Percentiles rank a stretch among this genome's conserved stretches.
These are phyloP conservation scores for Carterocephalus palaemon DNA, from an alignment of 2,888 invertebrate species.

Conservation along the genomic window DNA sequence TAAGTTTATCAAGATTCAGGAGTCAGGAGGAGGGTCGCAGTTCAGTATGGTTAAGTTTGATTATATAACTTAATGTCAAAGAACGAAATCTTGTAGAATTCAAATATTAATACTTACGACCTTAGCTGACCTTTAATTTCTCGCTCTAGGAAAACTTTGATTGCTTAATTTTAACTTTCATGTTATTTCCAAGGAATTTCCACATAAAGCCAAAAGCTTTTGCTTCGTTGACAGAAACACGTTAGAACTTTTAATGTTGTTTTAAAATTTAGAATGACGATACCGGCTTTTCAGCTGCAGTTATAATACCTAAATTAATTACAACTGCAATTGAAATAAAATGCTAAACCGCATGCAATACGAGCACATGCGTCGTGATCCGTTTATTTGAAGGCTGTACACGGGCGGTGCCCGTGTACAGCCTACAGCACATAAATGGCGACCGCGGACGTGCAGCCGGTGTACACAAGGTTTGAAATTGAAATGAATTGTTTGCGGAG, in stretches of 20 bases:
- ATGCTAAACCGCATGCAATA: neutral
- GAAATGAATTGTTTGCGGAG: constrained; percentile 72
- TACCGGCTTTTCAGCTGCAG: no score
- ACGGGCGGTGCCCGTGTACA: neutral
- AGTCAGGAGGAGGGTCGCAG: no score
- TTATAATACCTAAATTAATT: no score
- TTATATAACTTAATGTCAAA: constrained; percentile 15
- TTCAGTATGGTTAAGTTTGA: constrained; percentile 10
- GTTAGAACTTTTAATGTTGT: no score
- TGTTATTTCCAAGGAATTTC: constrained; percentile 36
- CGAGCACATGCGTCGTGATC: neutral
- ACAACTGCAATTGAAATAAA: no score
- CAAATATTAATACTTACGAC: constrained; percentile 16
- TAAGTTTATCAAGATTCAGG: no score
- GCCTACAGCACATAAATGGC: constrained; percentile 22
- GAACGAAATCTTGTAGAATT: constrained; percentile 17
- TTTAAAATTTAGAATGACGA: no score
- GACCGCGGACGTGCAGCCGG: constrained; percentile 41
- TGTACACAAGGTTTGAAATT: constrained; percentile 57
- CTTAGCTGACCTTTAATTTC: constrained; percentile 30
- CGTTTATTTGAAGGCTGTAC: constrained; percentile 9
- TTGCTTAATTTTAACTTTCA: constrained; percentile 56
- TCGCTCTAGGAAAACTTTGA: constrained; percentile 51
- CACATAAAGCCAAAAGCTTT: no score
- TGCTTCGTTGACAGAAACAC: no score